Evolutionary conservation across 2,797 vertebrate genomes (phyloP), one percentile per base, ranked within the genome.

Genomic region (Monodelphis domestica): DNA sequence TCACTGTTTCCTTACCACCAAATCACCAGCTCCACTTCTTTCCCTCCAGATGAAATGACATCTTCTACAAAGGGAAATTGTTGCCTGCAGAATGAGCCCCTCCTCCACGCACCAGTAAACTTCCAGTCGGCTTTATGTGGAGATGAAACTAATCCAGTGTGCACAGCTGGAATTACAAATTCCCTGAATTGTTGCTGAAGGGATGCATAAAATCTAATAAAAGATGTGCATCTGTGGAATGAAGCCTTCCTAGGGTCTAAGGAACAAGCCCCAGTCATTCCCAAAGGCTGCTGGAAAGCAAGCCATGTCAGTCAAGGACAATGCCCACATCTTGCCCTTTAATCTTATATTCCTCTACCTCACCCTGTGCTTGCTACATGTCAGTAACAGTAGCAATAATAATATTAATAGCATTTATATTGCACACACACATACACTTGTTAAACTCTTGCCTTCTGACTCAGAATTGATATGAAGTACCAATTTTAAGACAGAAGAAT

Each of bases 41-140:
- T 91, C 95, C 45, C 94, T 93, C 54, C 88, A 94, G 29, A 45
- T 94, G 28, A 92, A 96, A 90, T 95, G 96, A 96, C 90, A 87
- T 1, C 59, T 5, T 91, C 87, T 92, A 88, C 1, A 95, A 95
- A 94, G 97, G 92, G 51, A 94, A 57, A 52, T 54, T 91, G 92
- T 12, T 84, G 90, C 87, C 91, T 96, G 50, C 57, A 93, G 63
- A 96, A 93, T 94, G 12, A 89, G 30, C 53, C 95, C 88, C 38
- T 93, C 78, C 52, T 95, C 89, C 87, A 94, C 0, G 51, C 90
- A 91, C 29, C 94, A 89, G 54, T 87, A 94, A 95, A 88, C 93
- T 96, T 91, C 38, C 52, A 93, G 45, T 55, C 21, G 84, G 70
- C 53, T 93, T 97, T 94, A 95, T 93, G 63, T 4, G 90, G 93